Evolutionary conservation across 1,140 invertebrate genomes (phyloP).

Genomic region (Eueides isabella): DNA sequence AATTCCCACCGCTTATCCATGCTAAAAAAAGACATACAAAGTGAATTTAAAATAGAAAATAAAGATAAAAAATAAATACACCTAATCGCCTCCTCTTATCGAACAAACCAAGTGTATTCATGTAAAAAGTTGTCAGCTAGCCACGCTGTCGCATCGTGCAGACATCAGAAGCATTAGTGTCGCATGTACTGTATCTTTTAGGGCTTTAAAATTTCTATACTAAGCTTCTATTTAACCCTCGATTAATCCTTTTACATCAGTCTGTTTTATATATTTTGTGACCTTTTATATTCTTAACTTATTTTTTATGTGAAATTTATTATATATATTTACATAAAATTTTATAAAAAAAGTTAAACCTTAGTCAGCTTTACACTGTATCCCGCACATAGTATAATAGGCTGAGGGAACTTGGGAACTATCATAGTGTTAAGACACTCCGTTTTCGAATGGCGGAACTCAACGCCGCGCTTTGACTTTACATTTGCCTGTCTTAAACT

Average conservation of each 20-base stretch:
- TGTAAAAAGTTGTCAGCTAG: constrained; percentile 34
- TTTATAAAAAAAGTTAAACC: too few relatives aligned
- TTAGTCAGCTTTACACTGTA: too few relatives aligned
- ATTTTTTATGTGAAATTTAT: too few relatives aligned
- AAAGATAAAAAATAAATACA: not conserved
- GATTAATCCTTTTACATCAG: constrained; percentile 10
- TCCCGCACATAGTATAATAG: too few relatives aligned
- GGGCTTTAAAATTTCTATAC: constrained; percentile 12
- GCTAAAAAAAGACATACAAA: too few relatives aligned
- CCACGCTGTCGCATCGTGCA: constrained; percentile 21
- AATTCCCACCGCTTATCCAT: too few relatives aligned
- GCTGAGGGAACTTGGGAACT: too few relatives aligned
- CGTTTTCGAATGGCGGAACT: too few relatives aligned
- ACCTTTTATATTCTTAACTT: not conserved
- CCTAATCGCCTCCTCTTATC: not conserved
- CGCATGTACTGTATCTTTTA: constrained; percentile 23
- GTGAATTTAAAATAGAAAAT: not conserved
- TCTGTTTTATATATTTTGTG: not conserved
- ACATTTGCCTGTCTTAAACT: too few relatives aligned
- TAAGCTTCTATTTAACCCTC: constrained; percentile 6
- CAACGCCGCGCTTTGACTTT: too few relatives aligned
- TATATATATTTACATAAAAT: too few relatives aligned
- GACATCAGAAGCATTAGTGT: constrained; percentile 18
- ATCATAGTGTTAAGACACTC: too few relatives aligned
- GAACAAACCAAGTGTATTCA: constrained; percentile 1